phyloP scores from a whole-genome alignment of 2,888 invertebrate species.

The Sturmia bella region DNA sequence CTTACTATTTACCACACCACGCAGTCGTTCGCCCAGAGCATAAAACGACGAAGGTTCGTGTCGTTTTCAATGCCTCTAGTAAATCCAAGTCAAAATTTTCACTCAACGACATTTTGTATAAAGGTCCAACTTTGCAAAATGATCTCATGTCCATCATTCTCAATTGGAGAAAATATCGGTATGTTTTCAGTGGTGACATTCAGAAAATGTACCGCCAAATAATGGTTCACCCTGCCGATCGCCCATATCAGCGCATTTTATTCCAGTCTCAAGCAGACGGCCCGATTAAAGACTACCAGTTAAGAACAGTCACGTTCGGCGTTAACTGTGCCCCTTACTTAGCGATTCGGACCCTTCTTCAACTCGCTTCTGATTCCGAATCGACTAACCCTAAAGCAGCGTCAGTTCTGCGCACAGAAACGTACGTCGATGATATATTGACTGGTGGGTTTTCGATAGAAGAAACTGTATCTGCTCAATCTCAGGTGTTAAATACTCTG shows the following conservation, averaged over 20 bases:
- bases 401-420: background rate
- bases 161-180: constrained; percentile 55
- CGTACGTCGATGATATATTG: constrained; percentile 6
- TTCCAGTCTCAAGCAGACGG: constrained; percentile 32
- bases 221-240: constrained; percentile 46
- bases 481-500: background rate
- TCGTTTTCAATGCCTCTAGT: constrained; percentile 69
- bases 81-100: constrained; percentile 50
- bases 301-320: constrained; percentile 66
- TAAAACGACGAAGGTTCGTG: constrained; percentile 61
- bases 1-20: no score
- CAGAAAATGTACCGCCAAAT: constrained; percentile 70
- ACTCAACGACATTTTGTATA: constrained; percentile 56
- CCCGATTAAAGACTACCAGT: constrained; percentile 43
- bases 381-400: constrained; percentile 42
- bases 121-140: constrained; percentile 62
- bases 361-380: constrained; percentile 44
- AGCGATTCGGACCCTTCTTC: constrained; percentile 56
- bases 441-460: background rate
- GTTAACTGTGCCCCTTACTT: constrained; percentile 43
- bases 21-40: constrained; percentile 60
- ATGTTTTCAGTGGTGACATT: constrained; percentile 67
- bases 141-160: constrained; percentile 51
- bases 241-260: constrained; percentile 63
- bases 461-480: background rate